Evolutionary conservation across 2,113 vertebrate species (phyloP).

Genomic region (Sapajus apella): DNA sequence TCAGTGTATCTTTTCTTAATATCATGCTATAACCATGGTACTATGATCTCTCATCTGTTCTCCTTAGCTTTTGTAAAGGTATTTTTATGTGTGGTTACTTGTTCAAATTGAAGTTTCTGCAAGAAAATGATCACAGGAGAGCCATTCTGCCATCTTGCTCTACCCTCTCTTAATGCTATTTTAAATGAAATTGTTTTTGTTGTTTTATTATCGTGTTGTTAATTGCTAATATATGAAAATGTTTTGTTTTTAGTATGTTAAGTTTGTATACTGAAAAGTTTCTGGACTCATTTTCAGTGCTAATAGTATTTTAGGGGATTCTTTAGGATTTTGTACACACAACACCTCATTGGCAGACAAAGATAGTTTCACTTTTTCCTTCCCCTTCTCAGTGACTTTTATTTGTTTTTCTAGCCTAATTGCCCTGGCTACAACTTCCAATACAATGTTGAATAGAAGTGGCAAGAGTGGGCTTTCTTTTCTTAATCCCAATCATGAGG

Average conservation of each 20-base stretch:
- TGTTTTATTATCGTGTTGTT: neutral
- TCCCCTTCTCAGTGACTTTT: neutral
- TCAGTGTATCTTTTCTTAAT: neutral
- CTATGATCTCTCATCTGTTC: neutral
- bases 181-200: neutral
- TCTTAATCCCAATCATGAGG: neutral
- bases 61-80: neutral
- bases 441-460: neutral
- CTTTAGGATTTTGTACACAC: neutral
- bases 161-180: neutral
- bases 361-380: neutral
- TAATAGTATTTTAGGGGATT: neutral
- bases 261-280: neutral
- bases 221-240: neutral
- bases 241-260: neutral
- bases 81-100: neutral
- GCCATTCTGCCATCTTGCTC: neutral
- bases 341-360: neutral
- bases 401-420: neutral
- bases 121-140: neutral
- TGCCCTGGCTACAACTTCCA: neutral
- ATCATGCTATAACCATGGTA: neutral
- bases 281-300: neutral
- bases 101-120: neutral
- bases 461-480: neutral